Base-by-base conservation (phyloP, 2,888 invertebrate genomes). In the Heteromurus nitidus region DNA sequence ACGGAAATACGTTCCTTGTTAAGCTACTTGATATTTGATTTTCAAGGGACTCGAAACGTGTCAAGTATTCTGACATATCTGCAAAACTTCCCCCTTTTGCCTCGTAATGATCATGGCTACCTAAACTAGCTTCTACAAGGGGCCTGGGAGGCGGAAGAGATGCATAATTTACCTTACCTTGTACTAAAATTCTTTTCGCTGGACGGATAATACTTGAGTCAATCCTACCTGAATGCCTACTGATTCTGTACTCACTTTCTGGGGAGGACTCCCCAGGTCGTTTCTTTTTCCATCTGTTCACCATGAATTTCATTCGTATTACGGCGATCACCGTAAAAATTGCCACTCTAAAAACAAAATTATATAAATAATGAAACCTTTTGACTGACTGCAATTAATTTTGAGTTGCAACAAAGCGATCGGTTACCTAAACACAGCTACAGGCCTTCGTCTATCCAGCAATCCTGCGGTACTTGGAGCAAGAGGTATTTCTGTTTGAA, bases 281-380 rank as follows among this genome's bases (percentile, higher is more conserved):
- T 20, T 92, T 93, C 2, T 91, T 91, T 82, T 91, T 91, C 93
- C 93, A 93, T 50, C 92, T 90, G 73, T 90, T 89, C 2, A 93
- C 92, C 84, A 94, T 89, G 89, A 91, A 93, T 86, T 92, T 92
- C 92, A 94, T 93, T 75, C 94, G 90, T 50, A 91, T 89, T 67
- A 93, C 90, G 50, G 93, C 92, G 47, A 93, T 90, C 3, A 93
- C 89, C 16, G 91, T 90, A 11, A n/a, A n/a, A 70, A 92, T 88
- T 2, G 90, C 92, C 83, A 91, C 90, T 87, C 92, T 93, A 86
- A 88, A 90, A 87, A 82, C 72, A 72, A 28, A 42, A 60, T 55
- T 55, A 55, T 18, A 64, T n/a, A n/a, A n/a, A n/a, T n/a, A n/a
- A n/a, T n/a, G n/a, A n/a, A 74, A 36, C 7, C 20, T 36, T 16